These are phyloP conservation scores for Rotaria sp. DNA, from an alignment of 2,888 invertebrate species.

Conservation along the genomic window DNA sequence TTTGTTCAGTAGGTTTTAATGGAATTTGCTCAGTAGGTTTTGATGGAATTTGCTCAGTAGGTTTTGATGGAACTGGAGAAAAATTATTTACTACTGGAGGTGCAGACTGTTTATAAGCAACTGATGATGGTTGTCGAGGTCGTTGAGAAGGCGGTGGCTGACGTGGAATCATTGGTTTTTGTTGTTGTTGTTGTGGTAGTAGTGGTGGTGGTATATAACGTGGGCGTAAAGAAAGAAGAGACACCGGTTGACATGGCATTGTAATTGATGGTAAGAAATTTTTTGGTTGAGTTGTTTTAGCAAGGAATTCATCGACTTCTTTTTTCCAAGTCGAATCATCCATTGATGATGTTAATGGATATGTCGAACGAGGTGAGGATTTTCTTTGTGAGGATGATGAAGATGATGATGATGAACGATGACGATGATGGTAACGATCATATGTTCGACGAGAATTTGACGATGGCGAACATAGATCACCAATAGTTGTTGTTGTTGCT, in stretches of 20 bases:
- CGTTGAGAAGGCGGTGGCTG: not conserved
- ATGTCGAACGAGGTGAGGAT: not conserved
- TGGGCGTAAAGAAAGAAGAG: not conserved
- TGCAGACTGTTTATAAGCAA: not conserved
- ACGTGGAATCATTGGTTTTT: not conserved
- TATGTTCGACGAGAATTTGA: not conserved
- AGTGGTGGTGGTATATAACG: not conserved
- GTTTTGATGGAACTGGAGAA: not conserved
- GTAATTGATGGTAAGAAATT: not conserved
- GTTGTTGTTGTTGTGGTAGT: not conserved
- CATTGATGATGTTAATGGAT: not conserved
- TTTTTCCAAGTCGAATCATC: not conserved
- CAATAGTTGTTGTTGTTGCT: not conserved
- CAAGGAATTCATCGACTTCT: not conserved
- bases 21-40: too few species aligned
- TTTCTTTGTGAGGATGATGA: not conserved
- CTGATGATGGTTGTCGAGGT: not conserved
- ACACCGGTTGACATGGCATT: not conserved
- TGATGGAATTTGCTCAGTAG: not conserved
- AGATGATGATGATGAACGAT: not conserved
- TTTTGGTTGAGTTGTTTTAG: not conserved
- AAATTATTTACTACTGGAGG: not conserved
- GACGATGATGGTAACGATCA: not conserved
- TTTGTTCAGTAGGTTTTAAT: not conserved
- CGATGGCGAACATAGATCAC: not conserved